These are phyloP conservation scores for Latrodectus geometricus DNA, from an alignment of 1,140 invertebrate species.

Conservation along the genomic window DNA sequence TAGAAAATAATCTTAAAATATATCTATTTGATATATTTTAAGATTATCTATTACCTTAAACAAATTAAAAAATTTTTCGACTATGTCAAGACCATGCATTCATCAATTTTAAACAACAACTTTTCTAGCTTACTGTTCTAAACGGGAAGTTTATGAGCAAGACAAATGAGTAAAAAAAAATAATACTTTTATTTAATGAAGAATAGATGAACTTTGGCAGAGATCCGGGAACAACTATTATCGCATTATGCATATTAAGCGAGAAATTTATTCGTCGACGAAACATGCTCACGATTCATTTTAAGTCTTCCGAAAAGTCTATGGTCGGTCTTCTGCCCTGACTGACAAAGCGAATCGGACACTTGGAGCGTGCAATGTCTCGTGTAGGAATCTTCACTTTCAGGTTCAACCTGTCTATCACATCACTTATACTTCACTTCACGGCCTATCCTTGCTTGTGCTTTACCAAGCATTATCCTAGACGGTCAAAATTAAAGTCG, in stretches of 20 bases:
- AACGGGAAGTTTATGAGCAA: not conserved
- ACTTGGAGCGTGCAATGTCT: constrained; percentile 1
- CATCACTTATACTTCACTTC: too few relatives aligned
- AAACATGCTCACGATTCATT: not conserved
- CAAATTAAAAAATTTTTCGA: too few relatives aligned
- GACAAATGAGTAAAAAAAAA: not conserved
- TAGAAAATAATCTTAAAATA: too few relatives aligned
- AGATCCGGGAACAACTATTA: constrained; percentile 28
- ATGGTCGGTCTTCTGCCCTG: constrained; percentile 13
- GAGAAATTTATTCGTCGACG: constrained; percentile 9
- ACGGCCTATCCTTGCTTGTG: too few relatives aligned
- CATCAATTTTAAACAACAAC: too few relatives aligned
- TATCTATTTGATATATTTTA: too few relatives aligned
- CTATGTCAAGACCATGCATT: too few relatives aligned
- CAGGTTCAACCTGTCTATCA: not conserved
- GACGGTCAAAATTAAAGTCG: too few relatives aligned
- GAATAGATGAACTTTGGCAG: constrained; percentile 28
- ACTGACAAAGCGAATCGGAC: constrained; percentile 14
- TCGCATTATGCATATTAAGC: constrained; percentile 34
- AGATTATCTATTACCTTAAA: too few relatives aligned
- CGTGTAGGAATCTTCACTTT: not conserved
- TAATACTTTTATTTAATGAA: not conserved
- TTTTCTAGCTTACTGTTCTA: not conserved
- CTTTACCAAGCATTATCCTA: too few relatives aligned
- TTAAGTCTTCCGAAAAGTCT: not conserved